These are phyloP conservation scores for Phrynocephalus forsythii DNA, from an alignment of 2,797 vertebrate genomes.

Conservation along the genomic window DNA sequence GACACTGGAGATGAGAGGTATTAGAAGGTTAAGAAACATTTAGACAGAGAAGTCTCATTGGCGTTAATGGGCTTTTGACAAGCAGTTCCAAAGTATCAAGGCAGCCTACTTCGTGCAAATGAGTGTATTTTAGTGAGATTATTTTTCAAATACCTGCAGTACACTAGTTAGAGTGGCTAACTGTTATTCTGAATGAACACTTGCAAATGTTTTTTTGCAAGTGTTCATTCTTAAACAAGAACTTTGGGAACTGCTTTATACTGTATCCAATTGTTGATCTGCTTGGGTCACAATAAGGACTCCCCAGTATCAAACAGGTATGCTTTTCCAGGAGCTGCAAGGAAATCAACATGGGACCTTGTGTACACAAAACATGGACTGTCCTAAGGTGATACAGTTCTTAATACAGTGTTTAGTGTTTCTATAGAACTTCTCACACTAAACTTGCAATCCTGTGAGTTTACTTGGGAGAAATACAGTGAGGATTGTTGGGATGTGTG, in stretches of 20 bases:
- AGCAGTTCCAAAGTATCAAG: too few relatives aligned
- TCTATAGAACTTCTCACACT: background rate
- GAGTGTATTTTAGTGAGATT: too few relatives aligned
- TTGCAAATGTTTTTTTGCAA: background rate
- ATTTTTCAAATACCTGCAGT: background rate
- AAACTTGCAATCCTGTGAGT: background rate
- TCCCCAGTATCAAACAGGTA: background rate
- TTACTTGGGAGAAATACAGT: background rate
- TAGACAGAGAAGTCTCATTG: too few relatives aligned
- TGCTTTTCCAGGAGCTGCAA: background rate
- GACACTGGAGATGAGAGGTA: too few relatives aligned
- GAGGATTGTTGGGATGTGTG: background rate
- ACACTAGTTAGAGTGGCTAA: too few relatives aligned
- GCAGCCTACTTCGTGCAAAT: too few relatives aligned
- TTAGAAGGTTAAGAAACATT: too few relatives aligned
- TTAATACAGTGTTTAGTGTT: background rate
- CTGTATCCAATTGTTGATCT: background rate
- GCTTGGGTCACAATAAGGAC: background rate
- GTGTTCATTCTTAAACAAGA: background rate
- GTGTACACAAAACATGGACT: background rate
- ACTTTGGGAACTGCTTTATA: background rate
- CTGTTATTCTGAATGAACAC: background rate
- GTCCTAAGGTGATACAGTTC: background rate
- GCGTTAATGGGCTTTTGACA: too few relatives aligned
- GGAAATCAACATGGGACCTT: background rate